A percentile compares a stretch with the other conserved stretches of the same genome.
These are phyloP conservation scores for Zaprionus inermis DNA, from an alignment of 1,140 invertebrate species.

Conservation along the genomic window DNA sequence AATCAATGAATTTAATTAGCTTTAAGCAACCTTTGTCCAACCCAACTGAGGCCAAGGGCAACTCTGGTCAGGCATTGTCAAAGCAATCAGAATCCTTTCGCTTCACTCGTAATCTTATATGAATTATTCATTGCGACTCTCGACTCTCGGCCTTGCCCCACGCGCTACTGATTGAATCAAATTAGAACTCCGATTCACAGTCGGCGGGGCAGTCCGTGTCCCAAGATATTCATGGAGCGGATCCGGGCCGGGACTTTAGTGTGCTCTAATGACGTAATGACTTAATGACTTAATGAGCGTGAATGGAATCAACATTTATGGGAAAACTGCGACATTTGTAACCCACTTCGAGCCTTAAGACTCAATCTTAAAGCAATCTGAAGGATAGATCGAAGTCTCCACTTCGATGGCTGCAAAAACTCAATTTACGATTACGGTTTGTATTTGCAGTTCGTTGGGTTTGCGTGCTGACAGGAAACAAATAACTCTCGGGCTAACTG, in stretches of 20 bases:
- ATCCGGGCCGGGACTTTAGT: neutral
- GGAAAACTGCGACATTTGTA: constrained; percentile 12
- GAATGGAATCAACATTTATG: constrained; percentile 38
- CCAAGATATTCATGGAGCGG: neutral
- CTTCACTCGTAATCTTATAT: constrained; percentile 23
- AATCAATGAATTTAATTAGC: constrained; percentile 46
- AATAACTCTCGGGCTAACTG: constrained; percentile 58
- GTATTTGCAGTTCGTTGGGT: constrained; percentile 62
- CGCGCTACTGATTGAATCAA: constrained; percentile 71
- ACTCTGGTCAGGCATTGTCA: neutral
- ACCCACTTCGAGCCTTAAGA: neutral
- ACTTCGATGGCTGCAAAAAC: constrained; percentile 18
- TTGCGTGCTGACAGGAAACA: constrained; percentile 57
- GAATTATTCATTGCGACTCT: constrained; percentile 59
- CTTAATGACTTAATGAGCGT: constrained; percentile 53
- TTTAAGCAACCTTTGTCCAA: constrained; percentile 29
- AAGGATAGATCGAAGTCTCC: too few species aligned
- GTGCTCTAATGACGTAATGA: constrained; percentile 48
- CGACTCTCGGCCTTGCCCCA: constrained; percentile 47
- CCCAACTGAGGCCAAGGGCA: constrained; percentile 23
- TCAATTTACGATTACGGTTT: constrained; percentile 41
- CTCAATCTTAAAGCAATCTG: neutral
- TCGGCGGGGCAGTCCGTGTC: neutral
- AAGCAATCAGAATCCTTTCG: constrained; percentile 41
- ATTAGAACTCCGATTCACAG: constrained; percentile 29